A percentile compares a stretch with the other conserved stretches of the same genome.
Evolutionary conservation across 37 sponge, comb jelly and placozoan species (phyloP).

Genomic region (Agelas oroides): DNA sequence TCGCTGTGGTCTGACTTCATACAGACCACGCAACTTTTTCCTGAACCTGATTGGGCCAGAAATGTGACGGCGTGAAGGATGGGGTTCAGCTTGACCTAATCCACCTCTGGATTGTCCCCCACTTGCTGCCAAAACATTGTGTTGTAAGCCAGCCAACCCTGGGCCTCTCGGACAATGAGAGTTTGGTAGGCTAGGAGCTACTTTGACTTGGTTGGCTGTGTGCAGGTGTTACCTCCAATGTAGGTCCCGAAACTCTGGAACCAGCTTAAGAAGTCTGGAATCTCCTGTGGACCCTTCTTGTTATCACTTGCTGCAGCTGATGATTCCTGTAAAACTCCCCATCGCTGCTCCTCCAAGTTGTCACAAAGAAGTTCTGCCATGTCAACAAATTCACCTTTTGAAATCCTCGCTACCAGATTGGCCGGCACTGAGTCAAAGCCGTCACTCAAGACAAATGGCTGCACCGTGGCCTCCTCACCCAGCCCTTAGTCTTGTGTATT

Average conservation of each 20-base stretch:
- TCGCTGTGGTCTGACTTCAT: conserved; percentile 9
- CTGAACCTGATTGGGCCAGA: neutral
- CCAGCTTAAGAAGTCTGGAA: conserved; percentile 22
- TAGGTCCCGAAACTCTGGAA: conserved; percentile 7
- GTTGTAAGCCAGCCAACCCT: conserved; percentile 19
- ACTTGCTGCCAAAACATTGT: conserved; percentile 19
- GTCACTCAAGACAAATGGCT: too few species aligned
- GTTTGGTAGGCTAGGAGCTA: conserved; percentile 21
- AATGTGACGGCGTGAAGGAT: conserved; percentile 1
- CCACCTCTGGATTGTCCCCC: neutral
- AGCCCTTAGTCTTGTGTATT: too few species aligned
- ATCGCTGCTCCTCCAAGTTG: too few species aligned
- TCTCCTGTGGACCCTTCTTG: neutral
- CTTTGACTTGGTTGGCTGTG: neutral
- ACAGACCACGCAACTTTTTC: neutral
- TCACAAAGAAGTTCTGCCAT: too few species aligned
- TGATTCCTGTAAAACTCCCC: too few species aligned
- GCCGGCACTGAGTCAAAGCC: too few species aligned
- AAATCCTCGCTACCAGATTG: neutral
- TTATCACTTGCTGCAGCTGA: too few species aligned
- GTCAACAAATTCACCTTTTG: too few species aligned
- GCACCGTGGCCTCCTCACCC: too few species aligned
- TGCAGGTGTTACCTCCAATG: neutral
- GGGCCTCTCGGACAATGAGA: conserved; percentile 7
- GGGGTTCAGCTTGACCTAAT: neutral